These are phyloP conservation scores for Chymomyza amoena DNA, from an alignment of 2,888 invertebrate species.

Conservation along the genomic window DNA sequence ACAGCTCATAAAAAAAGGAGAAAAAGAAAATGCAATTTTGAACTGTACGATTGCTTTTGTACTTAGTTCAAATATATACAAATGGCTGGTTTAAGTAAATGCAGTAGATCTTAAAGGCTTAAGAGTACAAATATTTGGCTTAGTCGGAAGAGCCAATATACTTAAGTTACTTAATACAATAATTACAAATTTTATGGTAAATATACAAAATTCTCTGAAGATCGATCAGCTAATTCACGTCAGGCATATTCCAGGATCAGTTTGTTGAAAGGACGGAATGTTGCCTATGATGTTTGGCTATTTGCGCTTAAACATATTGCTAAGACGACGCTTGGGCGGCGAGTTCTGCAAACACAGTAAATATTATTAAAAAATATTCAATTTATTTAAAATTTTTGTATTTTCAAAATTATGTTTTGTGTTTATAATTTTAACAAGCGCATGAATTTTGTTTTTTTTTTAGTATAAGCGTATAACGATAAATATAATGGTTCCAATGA, in stretches of 20 bases:
- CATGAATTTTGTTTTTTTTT: background rate
- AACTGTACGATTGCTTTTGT: no score
- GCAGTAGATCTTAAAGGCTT: no score
- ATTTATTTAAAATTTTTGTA: background rate
- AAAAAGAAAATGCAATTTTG: background rate
- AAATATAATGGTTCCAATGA: background rate
- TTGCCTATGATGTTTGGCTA: constrained; percentile 31
- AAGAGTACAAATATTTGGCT: no score
- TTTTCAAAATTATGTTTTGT: no score
- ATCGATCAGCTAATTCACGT: no score
- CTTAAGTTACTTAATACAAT: no score
- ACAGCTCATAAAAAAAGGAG: background rate
- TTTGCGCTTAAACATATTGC: constrained; percentile 77
- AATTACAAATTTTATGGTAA: background rate
- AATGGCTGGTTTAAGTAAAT: no score
- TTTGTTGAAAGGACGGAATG: background rate
- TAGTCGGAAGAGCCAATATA: no score
- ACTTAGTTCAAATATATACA: no score
- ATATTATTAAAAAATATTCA: background rate
- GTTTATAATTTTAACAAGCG: no score
- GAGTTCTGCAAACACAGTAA: constrained; percentile 71
- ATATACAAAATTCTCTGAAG: no score
- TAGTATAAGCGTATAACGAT: background rate
- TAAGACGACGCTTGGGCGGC: constrained; percentile 76
- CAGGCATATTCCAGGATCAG: no score